Conservation (phyloP, 2,113 vertebrate genomes). For the Etheostoma spectabile region DNA sequence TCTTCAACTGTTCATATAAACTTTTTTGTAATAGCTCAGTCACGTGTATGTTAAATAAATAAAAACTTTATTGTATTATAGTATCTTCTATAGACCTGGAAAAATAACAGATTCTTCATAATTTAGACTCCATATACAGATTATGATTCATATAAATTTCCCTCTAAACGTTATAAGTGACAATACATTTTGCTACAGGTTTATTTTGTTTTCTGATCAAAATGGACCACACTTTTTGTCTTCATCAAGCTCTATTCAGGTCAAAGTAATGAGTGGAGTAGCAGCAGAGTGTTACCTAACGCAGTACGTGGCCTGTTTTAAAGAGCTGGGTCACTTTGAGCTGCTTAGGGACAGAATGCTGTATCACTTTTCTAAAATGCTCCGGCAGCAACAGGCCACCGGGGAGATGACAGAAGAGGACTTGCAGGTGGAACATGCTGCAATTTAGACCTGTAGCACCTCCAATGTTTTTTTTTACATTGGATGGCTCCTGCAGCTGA, state of each 20-base stretch:
- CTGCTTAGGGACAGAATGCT: conserved; percentile 63
- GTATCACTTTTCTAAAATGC: conserved; percentile 56
- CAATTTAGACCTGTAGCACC: conserved; percentile 25
- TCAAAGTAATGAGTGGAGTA: conserved; percentile 63
- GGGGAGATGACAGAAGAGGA: conserved; percentile 45
- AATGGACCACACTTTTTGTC: conserved; percentile 22
- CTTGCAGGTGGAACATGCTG: conserved; percentile 40
- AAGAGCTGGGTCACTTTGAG: conserved; percentile 80
- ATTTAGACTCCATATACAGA: background rate
- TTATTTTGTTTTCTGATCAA: conserved; percentile 18
- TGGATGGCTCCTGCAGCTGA: background rate
- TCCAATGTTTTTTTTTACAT: background rate
- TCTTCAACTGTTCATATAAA: background rate
- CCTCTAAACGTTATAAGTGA: background rate
- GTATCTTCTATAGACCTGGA: background rate
- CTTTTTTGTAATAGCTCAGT: too few relatives aligned
- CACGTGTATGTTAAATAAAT: too few relatives aligned
- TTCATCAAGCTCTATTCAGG: conserved; percentile 68
- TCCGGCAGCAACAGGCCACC: conserved; percentile 42
- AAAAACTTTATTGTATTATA: background rate
- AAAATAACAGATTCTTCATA: background rate
- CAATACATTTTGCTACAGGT: background rate
- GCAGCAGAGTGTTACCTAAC: conserved; percentile 70
- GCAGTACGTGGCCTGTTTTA: conserved; percentile 67
- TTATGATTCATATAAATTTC: background rate